These are phyloP conservation scores for Hipposideros larvatus DNA, from an alignment of 2,797 vertebrate genomes.

Conservation along the genomic window DNA sequence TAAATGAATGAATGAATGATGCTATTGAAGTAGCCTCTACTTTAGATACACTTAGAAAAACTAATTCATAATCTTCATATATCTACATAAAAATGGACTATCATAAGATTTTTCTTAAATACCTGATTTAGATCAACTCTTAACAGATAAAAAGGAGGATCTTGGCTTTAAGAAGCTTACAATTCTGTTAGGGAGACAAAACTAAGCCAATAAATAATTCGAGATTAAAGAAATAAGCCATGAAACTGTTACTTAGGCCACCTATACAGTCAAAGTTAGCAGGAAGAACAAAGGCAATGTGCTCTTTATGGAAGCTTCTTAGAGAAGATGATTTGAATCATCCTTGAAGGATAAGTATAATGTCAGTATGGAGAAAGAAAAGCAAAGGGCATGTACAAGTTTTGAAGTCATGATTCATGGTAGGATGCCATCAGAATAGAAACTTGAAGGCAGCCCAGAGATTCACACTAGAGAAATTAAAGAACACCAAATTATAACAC, in stretches of 20 bases:
- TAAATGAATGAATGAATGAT: background rate
- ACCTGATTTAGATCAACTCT: background rate
- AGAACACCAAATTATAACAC: background rate
- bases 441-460: background rate
- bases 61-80: background rate
- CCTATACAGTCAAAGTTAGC: background rate
- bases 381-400: background rate
- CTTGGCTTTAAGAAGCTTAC: slow-evolving; percentile 2
- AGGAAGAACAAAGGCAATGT: background rate
- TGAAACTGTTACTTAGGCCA: background rate
- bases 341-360: background rate
- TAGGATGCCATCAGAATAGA: background rate
- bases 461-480: background rate
- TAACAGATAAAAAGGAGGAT: background rate
- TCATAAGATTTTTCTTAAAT: background rate
- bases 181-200: background rate
- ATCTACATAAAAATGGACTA: background rate
- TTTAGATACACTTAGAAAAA: background rate
- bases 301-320: background rate
- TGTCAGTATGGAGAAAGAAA: background rate
- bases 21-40: background rate
- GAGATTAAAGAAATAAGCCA: background rate
- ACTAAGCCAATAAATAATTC: background rate
- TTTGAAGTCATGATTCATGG: background rate
- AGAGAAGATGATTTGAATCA: background rate